These are phyloP conservation scores for Mythimna impura DNA, from an alignment of 2,888 invertebrate genomes.

Conservation along the genomic window DNA sequence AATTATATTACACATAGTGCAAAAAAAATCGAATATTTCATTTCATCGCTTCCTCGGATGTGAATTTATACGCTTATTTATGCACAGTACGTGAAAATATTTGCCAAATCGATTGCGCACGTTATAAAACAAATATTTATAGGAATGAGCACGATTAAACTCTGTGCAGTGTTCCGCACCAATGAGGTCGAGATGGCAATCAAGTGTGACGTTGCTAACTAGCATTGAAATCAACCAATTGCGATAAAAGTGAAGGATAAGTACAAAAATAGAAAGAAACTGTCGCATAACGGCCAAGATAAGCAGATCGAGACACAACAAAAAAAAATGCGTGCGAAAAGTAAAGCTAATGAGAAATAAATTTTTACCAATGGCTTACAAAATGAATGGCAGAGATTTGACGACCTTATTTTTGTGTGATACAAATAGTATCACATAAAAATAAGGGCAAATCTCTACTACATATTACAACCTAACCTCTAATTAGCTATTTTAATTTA, in stretches of 20 bases:
- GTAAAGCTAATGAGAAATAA: not conserved
- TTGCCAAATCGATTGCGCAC: slow-evolving; percentile 35
- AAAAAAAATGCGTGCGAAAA: slow-evolving; percentile 13
- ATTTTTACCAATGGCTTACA: slow-evolving; percentile 14
- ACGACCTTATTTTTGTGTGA: not conserved
- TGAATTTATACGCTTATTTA: slow-evolving; percentile 14
- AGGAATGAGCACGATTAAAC: slow-evolving; percentile 35
- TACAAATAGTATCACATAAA: no score
- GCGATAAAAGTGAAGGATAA: slow-evolving; percentile 55
- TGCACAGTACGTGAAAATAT: slow-evolving; percentile 36
- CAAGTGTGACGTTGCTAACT: slow-evolving; percentile 52
- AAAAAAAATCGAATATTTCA: not conserved
- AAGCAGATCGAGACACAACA: slow-evolving; percentile 38
- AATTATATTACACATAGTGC: not conserved
- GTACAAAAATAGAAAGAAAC: slow-evolving; percentile 42
- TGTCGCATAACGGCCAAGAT: slow-evolving; percentile 26
- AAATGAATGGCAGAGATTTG: slow-evolving; percentile 5
- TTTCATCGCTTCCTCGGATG: not conserved
- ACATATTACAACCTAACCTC: not conserved
- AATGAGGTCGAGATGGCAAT: slow-evolving; percentile 40
- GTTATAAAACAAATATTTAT: slow-evolving; percentile 47
- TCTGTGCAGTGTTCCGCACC: slow-evolving; percentile 42
- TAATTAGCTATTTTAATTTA: not conserved
- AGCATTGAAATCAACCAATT: slow-evolving; percentile 50
- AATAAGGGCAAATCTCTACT: no score